phyloP scores from a whole-genome alignment of 2,888 invertebrate species.

The Aquatica leii region DNA sequence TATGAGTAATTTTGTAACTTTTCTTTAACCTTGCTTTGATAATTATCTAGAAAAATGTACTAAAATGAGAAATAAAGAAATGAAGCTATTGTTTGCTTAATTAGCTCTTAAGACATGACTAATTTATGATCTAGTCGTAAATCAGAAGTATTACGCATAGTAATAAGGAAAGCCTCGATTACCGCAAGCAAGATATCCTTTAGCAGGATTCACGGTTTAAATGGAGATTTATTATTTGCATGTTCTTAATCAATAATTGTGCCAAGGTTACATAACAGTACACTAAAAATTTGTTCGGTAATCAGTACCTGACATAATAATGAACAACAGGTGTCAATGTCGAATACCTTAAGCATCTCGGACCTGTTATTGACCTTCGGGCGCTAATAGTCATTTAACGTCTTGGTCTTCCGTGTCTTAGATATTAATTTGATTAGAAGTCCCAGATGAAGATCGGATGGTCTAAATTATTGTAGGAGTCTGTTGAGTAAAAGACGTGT shows the following conservation, averaged over 20 bases:
- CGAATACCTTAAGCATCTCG: neutral
- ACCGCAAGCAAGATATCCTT: slow-evolving; percentile 1
- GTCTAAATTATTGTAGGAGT: slow-evolving; percentile 35
- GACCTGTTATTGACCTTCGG: slow-evolving; percentile 17
- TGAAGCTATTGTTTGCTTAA: too few species aligned
- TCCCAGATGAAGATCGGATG: slow-evolving; percentile 20
- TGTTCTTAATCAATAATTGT: slow-evolving; percentile 1
- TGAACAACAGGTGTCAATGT: neutral
- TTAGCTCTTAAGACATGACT: slow-evolving; percentile 14
- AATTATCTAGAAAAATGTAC: too few species aligned
- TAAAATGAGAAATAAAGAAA: too few species aligned
- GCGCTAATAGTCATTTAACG: neutral
- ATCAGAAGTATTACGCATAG: neutral
- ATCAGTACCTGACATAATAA: slow-evolving; percentile 12
- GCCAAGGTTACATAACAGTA: slow-evolving; percentile 26
- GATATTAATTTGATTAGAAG: slow-evolving; percentile 15
- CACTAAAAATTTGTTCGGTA: neutral
- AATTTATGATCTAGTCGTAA: slow-evolving; percentile 18
- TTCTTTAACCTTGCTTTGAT: too few species aligned
- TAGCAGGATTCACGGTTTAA: too few species aligned
- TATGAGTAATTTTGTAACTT: too few species aligned
- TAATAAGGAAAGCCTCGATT: slow-evolving; percentile 5
- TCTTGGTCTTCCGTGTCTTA: slow-evolving; percentile 11
- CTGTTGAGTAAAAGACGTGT: slow-evolving; percentile 26
- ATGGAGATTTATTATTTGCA: too few species aligned